Conservation (phyloP, 64 coral and sea anemone genomes). For the Dendronephthya gigantea region DNA sequence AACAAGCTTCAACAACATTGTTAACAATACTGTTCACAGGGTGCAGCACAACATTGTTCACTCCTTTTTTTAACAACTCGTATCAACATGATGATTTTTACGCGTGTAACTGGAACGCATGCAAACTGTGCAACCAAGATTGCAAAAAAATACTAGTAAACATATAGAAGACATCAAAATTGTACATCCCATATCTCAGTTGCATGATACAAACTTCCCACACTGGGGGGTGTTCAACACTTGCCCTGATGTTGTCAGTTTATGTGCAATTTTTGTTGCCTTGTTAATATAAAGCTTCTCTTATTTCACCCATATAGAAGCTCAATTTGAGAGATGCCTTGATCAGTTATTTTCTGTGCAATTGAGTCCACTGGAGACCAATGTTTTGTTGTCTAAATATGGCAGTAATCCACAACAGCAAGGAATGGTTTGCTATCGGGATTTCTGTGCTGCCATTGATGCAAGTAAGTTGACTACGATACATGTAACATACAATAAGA, state of each 20-base stretch:
- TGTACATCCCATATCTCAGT: too few relatives aligned
- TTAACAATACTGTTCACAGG: too few relatives aligned
- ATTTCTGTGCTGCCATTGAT: constrained; percentile 89
- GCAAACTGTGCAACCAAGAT: too few relatives aligned
- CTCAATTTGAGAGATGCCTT: constrained; percentile 89
- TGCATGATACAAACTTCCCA: too few relatives aligned
- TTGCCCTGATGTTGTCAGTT: neutral
- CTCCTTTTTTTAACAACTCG: too few relatives aligned
- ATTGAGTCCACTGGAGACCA: constrained; percentile 51
- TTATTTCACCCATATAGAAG: constrained; percentile 31
- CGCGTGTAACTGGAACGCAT: too few relatives aligned
- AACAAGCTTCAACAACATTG: too few relatives aligned
- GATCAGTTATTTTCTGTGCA: constrained; percentile 96
- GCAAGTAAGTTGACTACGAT: constrained; percentile 35
- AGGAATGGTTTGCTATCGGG: constrained; percentile 74
- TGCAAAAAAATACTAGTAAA: too few relatives aligned
- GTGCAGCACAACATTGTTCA: too few relatives aligned
- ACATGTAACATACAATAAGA: neutral
- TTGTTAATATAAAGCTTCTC: neutral
- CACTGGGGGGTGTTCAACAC: too few relatives aligned
- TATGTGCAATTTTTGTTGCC: neutral
- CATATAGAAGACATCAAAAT: too few relatives aligned
- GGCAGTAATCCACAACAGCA: constrained; percentile 69
- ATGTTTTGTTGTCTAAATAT: constrained; percentile 78
- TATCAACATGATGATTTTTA: too few relatives aligned